Conservation (phyloP, 2,797 vertebrate species). For the Dendrocincla fuliginosa region DNA sequence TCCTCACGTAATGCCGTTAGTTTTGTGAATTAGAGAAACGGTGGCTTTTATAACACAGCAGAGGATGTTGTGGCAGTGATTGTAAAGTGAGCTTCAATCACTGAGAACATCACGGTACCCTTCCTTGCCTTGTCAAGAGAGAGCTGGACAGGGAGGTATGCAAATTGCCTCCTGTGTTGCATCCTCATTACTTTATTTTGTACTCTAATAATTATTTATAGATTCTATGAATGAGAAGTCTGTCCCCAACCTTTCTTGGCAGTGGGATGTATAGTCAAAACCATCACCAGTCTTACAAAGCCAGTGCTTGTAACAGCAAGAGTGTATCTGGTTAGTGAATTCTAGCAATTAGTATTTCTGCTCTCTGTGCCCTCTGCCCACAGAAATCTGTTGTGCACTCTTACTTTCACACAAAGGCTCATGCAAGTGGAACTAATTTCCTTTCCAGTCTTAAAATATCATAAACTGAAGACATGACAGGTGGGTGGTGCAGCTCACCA, state of each 20-base stretch:
- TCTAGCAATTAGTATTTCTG: neutral
- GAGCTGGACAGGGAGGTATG: neutral
- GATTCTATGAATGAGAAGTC: neutral
- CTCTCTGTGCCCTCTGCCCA: neutral
- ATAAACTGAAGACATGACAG: neutral
- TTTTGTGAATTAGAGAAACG: conserved; percentile 2
- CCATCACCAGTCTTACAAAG: neutral
- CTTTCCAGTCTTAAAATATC: neutral
- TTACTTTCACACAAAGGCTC: conserved; percentile 12
- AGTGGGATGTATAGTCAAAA: neutral
- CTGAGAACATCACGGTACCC: neutral
- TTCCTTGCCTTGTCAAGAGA: neutral
- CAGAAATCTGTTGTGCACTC: neutral
- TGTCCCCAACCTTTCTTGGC: neutral
- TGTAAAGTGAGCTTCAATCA: neutral
- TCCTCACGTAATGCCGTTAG: neutral
- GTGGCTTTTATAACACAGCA: neutral
- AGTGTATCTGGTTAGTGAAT: neutral
- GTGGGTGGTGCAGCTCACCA: neutral
- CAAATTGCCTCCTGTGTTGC: neutral
- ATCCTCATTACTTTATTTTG: neutral
- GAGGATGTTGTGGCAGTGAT: neutral
- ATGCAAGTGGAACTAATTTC: neutral
- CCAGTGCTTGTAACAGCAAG: neutral
- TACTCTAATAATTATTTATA: conserved; percentile 20